Conservation (phyloP, 1,140 invertebrate species). For the Muscidifurax raptorellus region DNA sequence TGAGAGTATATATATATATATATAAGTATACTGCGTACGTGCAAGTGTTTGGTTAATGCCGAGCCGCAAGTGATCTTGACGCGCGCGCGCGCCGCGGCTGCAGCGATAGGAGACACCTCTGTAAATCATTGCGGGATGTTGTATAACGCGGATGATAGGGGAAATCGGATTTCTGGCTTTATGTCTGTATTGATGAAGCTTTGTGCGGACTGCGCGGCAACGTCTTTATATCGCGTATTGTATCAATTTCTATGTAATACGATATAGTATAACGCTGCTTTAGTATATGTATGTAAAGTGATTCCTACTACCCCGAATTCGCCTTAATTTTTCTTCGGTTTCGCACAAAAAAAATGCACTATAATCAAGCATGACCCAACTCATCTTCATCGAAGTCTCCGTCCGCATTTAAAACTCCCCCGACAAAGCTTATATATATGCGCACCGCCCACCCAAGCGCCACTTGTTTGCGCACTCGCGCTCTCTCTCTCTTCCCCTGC, state of each 20-base stretch:
- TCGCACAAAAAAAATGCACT: too few species aligned
- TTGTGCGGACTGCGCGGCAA: background rate
- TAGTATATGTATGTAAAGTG: too few species aligned
- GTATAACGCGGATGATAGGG: background rate
- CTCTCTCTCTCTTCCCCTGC: constrained; percentile 33
- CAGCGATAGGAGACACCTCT: background rate
- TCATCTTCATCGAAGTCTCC: background rate
- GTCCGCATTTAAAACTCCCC: background rate
- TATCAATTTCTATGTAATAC: too few species aligned
- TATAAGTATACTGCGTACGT: background rate
- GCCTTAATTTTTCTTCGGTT: too few species aligned
- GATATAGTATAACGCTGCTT: too few species aligned
- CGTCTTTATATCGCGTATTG: background rate
- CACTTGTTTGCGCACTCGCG: constrained; percentile 3
- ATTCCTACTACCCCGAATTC: too few species aligned
- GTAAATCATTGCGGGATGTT: background rate
- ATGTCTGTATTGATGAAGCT: background rate
- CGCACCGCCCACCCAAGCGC: constrained; percentile 45
- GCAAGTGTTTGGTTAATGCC: background rate
- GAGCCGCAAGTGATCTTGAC: background rate
- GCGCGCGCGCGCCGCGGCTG: background rate
- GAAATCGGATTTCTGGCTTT: background rate
- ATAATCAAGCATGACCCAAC: too few species aligned
- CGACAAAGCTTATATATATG: background rate
- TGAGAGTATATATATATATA: background rate